Evolutionary conservation across 2,888 invertebrate genomes (phyloP), one percentile per base, ranked within the genome.

Genomic region (Diplazon laetatorius): DNA sequence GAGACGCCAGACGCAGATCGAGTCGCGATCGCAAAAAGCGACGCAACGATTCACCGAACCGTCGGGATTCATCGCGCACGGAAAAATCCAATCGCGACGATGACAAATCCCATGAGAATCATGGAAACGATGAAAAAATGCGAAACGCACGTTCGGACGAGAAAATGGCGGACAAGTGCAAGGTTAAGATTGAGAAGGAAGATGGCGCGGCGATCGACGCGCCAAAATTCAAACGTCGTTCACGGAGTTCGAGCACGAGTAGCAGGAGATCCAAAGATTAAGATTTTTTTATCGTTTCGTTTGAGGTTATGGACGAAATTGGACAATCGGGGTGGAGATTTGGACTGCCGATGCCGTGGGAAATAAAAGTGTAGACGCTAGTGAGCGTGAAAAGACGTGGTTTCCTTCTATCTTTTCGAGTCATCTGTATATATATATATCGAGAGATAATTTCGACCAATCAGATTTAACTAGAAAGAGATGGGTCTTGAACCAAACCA

Each of bases 251-350:
- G 59, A 87, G 86, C 52, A 83, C 83, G n/a, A 89, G 87, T 76
- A 88, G 89, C 65, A 88, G 83, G 66, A 87, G 83, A 76, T 87
- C 89, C 78, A 88, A 87, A 84, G 82, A 87, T 62, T 88, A 86
- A 46, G 30, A n/a, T n/a, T n/a, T n/a, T n/a, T n/a, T n/a, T n/a
- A n/a, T n/a, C n/a, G n/a, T n/a, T n/a, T n/a, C n/a, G n/a, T n/a
- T n/a, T n/a, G n/a, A 52, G 14, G 14, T 5, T 25, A 66, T 62
- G 52, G 42, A 2, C 59, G n/a, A 20, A 20, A 9, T 52, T 52
- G n/a, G n/a, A n/a, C n/a, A n/a, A n/a, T n/a, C n/a, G n/a, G n/a
- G n/a, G n/a, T n/a, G n/a, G n/a, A n/a, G n/a, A n/a, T n/a, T n/a
- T n/a, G n/a, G n/a, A n/a, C n/a, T n/a, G n/a, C n/a, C n/a, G n/a